Percentiles rank a stretch among this genome's conserved stretches.
Conservation (phyloP, 2,888 invertebrate genomes). For the Drosophila histrio region DNA sequence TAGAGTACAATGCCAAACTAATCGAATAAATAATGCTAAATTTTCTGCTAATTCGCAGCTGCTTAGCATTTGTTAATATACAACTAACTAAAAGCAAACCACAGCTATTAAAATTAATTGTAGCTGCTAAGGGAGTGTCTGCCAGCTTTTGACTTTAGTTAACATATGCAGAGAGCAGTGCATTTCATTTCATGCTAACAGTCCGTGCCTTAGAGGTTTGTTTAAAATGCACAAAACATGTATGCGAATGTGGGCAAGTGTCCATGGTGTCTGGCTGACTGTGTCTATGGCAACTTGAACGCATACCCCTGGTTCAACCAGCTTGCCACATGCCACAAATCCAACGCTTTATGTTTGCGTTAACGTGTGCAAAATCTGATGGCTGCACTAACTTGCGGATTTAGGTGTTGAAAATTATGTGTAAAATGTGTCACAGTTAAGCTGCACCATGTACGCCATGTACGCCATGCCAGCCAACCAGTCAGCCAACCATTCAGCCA, state of each 20-base stretch:
- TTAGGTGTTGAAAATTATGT: slow-evolving; percentile 80
- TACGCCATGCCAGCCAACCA: slow-evolving; percentile 16
- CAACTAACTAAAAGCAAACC: neutral
- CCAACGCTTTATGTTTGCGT: slow-evolving; percentile 76
- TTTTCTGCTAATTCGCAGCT: too few relatives aligned
- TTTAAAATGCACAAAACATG: slow-evolving; percentile 46
- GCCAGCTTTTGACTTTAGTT: slow-evolving; percentile 22
- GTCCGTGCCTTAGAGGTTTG: neutral
- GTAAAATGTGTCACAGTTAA: slow-evolving; percentile 78
- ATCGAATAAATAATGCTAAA: too few relatives aligned
- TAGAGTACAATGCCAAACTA: too few relatives aligned
- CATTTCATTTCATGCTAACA: slow-evolving; percentile 18
- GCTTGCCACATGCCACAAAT: slow-evolving; percentile 60
- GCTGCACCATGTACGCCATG: slow-evolving; percentile 58
- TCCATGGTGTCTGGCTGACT: neutral
- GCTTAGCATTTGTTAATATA: neutral
- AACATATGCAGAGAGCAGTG: slow-evolving; percentile 28
- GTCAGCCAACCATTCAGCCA: too few relatives aligned
- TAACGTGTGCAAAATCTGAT: slow-evolving; percentile 78
- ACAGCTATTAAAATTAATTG: neutral
- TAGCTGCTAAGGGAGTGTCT: neutral
- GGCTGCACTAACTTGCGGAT: slow-evolving; percentile 78
- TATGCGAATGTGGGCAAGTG: slow-evolving; percentile 11
- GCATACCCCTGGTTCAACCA: neutral
- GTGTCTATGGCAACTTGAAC: slow-evolving; percentile 10